Base-by-base conservation (phyloP, 2,888 invertebrate genomes). In the Teleogryllus oceanicus region DNA sequence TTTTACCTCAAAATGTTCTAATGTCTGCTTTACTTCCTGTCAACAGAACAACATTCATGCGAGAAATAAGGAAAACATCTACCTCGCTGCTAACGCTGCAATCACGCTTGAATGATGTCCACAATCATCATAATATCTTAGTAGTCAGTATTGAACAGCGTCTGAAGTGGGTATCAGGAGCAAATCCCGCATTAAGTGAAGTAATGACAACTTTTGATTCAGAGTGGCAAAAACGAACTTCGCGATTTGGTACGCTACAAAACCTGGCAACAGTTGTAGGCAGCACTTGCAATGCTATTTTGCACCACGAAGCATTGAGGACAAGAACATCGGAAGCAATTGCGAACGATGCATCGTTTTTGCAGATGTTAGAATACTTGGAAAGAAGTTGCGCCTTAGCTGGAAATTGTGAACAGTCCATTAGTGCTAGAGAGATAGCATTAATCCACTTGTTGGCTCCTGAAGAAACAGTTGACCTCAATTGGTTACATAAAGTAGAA, bases 151-250 rank as follows among this genome's bases (percentile, higher is more conserved):
- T 92, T 20, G 89, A 90, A 78, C 94, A 94, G 85, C 88, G 93
- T 77, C 89, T 96, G 79, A 94, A 94, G 85, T 96, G 96, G 96
- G 96, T 95, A 0, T 93, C 94, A 11, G 96, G 94, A 8, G 96
- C 95, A 0, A 96, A 96, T 88, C 95, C 94, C 0, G 91, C 91
- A 51, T 88, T 94, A 18, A 88, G 88, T 5, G 90, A 91, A 82
- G 85, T 93, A 49, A 89, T 92, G 85, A 89, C 90, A 2, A 89
- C 92, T 49, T 92, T 93, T 84, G 91, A 92, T 84, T 88, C 87
- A 79, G 89, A 89, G 0, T 89, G 91, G 0, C 85, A 88, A 20
- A 85, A 86, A 0, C 88, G 90, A 75, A 88, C 89, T 81, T 88
- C 88, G 37, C 88, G 89, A 78, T 85, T 91, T 11, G 86, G 88